A percentile compares a stretch with the other conserved stretches of the same genome.
phyloP scores from a whole-genome alignment of 2,113 vertebrate genomes.

The Pungitius pungitius region DNA sequence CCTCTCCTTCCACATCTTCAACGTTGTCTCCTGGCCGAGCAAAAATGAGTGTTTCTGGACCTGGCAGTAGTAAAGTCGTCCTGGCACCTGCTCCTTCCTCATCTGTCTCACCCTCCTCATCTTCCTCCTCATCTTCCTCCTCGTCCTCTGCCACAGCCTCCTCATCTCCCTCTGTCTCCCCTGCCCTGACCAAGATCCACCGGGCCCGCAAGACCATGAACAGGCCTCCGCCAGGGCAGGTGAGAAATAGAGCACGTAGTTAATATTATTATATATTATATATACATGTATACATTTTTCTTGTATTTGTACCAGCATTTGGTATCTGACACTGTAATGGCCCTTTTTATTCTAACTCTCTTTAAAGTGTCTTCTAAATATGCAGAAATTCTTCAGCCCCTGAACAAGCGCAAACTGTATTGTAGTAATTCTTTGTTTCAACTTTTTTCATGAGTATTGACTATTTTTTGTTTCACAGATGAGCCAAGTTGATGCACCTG shows the following conservation, averaged over 20 bases:
- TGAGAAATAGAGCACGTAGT: constrained; percentile 55
- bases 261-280: not conserved
- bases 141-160: constrained; percentile 76
- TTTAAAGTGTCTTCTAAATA: not conserved
- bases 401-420: not conserved
- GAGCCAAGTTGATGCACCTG: constrained; percentile 54
- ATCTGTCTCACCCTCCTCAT: constrained; percentile 74
- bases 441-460: not conserved
- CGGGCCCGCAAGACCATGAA: constrained; percentile 91
- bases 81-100: constrained; percentile 75
- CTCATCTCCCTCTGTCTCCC: constrained; percentile 68
- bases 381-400: not conserved
- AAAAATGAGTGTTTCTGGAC: constrained; percentile 90
- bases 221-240: constrained; percentile 83
- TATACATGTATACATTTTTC: not conserved
- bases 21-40: constrained; percentile 80
- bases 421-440: not conserved
- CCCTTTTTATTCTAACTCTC: not conserved
- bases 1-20: constrained; percentile 78
- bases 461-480: constrained; percentile 48
- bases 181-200: constrained; percentile 84
- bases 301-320: not conserved
- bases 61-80: constrained; percentile 79
- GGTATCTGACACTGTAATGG: not conserved
- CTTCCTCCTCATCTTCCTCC: constrained; percentile 74